These are phyloP conservation scores for Trichopoda pennipes DNA, from an alignment of 2,888 invertebrate genomes.

Conservation along the genomic window DNA sequence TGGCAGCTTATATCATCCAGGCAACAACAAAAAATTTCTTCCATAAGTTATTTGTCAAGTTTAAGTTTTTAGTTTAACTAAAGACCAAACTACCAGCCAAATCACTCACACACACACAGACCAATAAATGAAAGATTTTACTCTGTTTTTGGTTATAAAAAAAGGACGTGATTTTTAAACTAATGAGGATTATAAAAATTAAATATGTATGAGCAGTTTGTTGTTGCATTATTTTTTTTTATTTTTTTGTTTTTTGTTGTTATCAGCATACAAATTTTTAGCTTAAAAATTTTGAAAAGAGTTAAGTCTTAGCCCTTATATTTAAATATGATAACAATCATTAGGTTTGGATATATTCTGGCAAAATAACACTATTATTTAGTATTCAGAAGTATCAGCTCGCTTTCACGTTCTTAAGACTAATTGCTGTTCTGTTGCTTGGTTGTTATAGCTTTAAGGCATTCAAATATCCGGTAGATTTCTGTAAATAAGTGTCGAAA, in stretches of 20 bases:
- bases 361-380: slow-evolving; percentile 43
- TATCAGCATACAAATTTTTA: neutral
- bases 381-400: slow-evolving; percentile 37
- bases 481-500: slow-evolving; percentile 39
- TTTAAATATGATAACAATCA: slow-evolving; percentile 66
- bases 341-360: slow-evolving; percentile 52
- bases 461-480: slow-evolving; percentile 62
- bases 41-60: slow-evolving; percentile 68
- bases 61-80: slow-evolving; percentile 53
- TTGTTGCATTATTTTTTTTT: neutral
- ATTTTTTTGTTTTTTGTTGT: no score
- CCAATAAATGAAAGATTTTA: slow-evolving; percentile 32
- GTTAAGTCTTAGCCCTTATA: slow-evolving; percentile 37
- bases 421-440: slow-evolving; percentile 18
- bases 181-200: slow-evolving; percentile 69
- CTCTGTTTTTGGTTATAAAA: slow-evolving; percentile 59
- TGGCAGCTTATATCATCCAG: slow-evolving; percentile 62
- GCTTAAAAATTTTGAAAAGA: neutral
- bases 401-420: slow-evolving; percentile 17
- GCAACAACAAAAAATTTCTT: slow-evolving; percentile 22
- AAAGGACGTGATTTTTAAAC: slow-evolving; percentile 67
- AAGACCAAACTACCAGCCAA: slow-evolving; percentile 35
- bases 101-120: slow-evolving; percentile 11
- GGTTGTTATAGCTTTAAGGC: slow-evolving; percentile 44
- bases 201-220: slow-evolving; percentile 58